Evolutionary conservation across 1,140 invertebrate genomes (phyloP), one percentile per base, ranked within the genome.

Genomic region (Chlorops oryzae): DNA sequence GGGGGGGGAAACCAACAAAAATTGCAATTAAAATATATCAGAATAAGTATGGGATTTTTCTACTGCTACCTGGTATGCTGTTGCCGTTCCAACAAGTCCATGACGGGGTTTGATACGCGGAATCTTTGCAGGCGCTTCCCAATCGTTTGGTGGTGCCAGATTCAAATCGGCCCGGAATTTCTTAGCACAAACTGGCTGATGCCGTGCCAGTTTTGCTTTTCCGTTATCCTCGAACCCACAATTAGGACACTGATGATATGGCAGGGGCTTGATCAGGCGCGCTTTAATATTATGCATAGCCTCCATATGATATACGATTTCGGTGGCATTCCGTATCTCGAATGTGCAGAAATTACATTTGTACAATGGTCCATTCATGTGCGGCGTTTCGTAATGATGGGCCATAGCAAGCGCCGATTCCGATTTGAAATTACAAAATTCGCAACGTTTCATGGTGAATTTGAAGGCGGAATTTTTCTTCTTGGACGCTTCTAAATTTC

Each of bases 171-270:
- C 84, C 68, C 89, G 84, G 72, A 94, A 96, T 70, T 92, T 91
- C 73, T 93, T 93, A 15, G 82, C 79, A 75, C 94, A 97, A 3
- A 90, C 84, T n/a, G 87, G 78, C 51, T 88, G 79, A 76, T 96
- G 94, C 15, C 91, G 78, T 0, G 85, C 90, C 43, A 96, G 73
- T 75, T 95, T 94, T n/a, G 88, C 87, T 73, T 95, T 96, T 48
- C 90, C 87, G 65, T 92, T 93, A 60, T 94, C 90, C 70, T 96
- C 93, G 64, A 94, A 96, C 1, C 90, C 86, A 78, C 94, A 97
- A 63, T 92, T 89, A 0, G 89, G 84, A 72, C 93, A 97, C 61
- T 95, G 90, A 73, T 93, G 92, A 66, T 88, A 89, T 0, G 88
- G 83, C 25, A 87, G 84, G 7, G 90, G 89, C 47, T 88, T 79